Evolutionary conservation across 2,888 invertebrate genomes (phyloP), one percentile per base, ranked within the genome.

Genomic region (Mactromeris polynyma): DNA sequence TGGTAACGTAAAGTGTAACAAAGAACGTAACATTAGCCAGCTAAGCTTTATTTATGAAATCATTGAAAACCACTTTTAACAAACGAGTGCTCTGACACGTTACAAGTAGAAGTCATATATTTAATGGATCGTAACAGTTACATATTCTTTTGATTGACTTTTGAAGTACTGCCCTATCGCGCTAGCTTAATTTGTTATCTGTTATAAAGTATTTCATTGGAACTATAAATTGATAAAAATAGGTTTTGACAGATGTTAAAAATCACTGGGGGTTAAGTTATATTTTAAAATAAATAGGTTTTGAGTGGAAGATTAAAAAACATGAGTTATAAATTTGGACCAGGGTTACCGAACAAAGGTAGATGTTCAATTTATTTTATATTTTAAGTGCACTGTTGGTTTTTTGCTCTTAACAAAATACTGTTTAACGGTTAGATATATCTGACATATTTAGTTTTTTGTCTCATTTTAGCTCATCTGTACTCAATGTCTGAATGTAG

Each of bases 141-240:
- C 86, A 77, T 87, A 54, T 82, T 73, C n/a, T 77, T 82, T 87
- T 87, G 82, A 87, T 84, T 84, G 84, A 84, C 84, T 84, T 84
- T 78, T 54, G 19, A 79, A 46, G 36, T 79, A 42, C 73, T 36
- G 17, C 36, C 19, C 17, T 7, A 33, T 26, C 58, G 58, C 58
- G n/a, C 58, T 64, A 64, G n/a, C n/a, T 64, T 26, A 64, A 46
- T n/a, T 64, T 64, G 4, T 64, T 64, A 64, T 64, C 58, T 64
- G 14, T 46, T 46, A 4, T 11, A 17, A 46, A 46, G 14, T 17
- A 64, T 26, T 64, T 64, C 26, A 64, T 64, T 64, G 58, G 3
- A 26, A 73, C 17, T 73, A 84, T 26, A 36, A 33, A 84, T 54
- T 78, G 79, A 79, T 79, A 40, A 73, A 73, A 36, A 19, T 26